Evolutionary conservation across 2,888 invertebrate species (phyloP), one percentile per base, ranked within the genome.

Genomic region (Invenusta paracnida): DNA sequence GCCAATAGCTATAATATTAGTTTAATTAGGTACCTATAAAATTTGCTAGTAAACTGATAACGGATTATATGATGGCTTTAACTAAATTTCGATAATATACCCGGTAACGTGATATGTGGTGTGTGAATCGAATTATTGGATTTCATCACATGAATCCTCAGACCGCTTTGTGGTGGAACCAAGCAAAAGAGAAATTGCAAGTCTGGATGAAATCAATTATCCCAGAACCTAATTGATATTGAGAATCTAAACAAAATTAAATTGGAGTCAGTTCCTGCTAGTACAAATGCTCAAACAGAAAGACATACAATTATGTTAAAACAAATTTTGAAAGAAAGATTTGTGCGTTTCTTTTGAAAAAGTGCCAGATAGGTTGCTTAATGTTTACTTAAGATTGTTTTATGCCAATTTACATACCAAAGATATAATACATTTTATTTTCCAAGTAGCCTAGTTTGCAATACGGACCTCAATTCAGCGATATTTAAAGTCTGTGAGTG

Each of bases 111-210:
- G 17, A 48, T 11, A 48, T 48, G 48, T 48, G 48, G 48, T 48
- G 17, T 2, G 5, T n/a, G 23, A 73, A 73, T 13, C 25, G 73
- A 73, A 73, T 73, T 73, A 73, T 73, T 73, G n/a, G 73, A 73
- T 73, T 73, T 73, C 73, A 73, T 73, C 73, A 73, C 73, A 73
- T 13, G 17, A 73, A 73, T 73, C 73, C 25, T 73, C 11, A 23
- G 73, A 73, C 48, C 48, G 48, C 11, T 48, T 73, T 73, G 27
- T 73, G 73, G 5, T 5, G 48, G 48, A 48, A n/a, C n/a, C n/a
- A n/a, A n/a, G n/a, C n/a, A n/a, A n/a, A n/a, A n/a, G n/a, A n/a
- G n/a, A n/a, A n/a, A n/a, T n/a, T n/a, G n/a, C n/a, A n/a, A n/a
- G n/a, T n/a, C n/a, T n/a, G n/a, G n/a, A n/a, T n/a, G n/a, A n/a